Evolutionary conservation across 2,888 invertebrate genomes (phyloP).

Genomic region (Yponomeuta sedellus): DNA sequence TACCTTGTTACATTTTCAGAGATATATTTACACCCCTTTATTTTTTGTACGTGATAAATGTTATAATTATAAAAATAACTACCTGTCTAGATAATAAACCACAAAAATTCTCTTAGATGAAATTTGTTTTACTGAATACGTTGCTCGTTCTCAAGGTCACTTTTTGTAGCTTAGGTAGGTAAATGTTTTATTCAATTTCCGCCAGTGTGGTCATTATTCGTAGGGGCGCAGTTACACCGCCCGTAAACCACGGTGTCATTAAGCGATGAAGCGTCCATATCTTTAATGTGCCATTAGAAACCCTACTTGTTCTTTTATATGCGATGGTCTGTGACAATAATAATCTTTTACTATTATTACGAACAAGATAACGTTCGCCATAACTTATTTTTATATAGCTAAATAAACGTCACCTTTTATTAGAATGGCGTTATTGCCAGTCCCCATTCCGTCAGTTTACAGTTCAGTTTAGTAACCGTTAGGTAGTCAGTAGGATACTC

Average conservation of each 20-base stretch:
- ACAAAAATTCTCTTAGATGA: conserved; percentile 56
- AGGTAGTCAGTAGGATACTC: too few relatives aligned
- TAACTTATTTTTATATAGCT: conserved; percentile 30
- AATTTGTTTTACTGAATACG: conserved; percentile 32
- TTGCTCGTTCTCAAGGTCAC: background rate
- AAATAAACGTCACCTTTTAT: conserved; percentile 32
- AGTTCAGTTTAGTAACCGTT: too few relatives aligned
- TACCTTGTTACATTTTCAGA: conserved; percentile 76
- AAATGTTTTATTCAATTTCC: conserved; percentile 2
- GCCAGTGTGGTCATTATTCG: background rate
- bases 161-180: background rate
- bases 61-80: conserved; percentile 42
- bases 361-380: conserved; percentile 36
- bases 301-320: conserved; percentile 43
- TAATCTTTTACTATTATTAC: conserved; percentile 52
- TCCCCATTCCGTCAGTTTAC: conserved; percentile 11
- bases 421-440: conserved; percentile 21
- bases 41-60: conserved; percentile 74
- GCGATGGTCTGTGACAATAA: conserved; percentile 33
- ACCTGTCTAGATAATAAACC: conserved; percentile 68
- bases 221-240: conserved; percentile 24
- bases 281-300: conserved; percentile 57
- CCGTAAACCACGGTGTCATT: conserved; percentile 49
- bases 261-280: conserved; percentile 48
- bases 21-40: conserved; percentile 76